Conservation (phyloP, 2,888 invertebrate species). For the Tuberolachnus salignus region DNA sequence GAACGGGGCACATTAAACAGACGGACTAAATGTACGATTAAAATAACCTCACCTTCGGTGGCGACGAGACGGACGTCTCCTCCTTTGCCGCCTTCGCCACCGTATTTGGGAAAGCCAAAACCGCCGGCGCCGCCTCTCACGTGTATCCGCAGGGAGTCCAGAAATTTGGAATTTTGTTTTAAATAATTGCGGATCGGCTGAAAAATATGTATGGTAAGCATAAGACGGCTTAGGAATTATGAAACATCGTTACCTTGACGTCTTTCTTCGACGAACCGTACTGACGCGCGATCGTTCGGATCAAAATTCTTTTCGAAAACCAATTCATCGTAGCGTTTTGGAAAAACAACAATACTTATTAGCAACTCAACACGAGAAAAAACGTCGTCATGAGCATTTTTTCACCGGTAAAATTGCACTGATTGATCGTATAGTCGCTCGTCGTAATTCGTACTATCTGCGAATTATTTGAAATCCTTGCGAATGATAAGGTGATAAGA, state of each 20-base stretch:
- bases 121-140: constrained; percentile 86
- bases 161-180: constrained; percentile 64
- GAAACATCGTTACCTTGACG: constrained; percentile 1
- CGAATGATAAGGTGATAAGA: no score
- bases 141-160: constrained; percentile 80
- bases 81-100: constrained; percentile 90
- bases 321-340: background rate
- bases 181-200: constrained; percentile 35
- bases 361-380: no score
- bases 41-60: constrained; percentile 64
- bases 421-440: no score
- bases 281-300: constrained; percentile 11
- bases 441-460: no score
- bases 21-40: no score
- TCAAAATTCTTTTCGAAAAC: background rate
- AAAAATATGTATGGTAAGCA: no score
- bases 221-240: background rate
- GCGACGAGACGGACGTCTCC: constrained; percentile 80
- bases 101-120: constrained; percentile 77
- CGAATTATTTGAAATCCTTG: no score
- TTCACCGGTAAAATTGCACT: no score
- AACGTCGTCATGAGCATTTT: no score
- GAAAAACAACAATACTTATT: no score
- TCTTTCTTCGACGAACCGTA: constrained; percentile 13
- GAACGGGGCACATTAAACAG: no score